Evolutionary conservation across 2,797 vertebrate species (phyloP), one percentile per base, ranked within the genome.

Genomic region (Chelidonichthys spinosus): DNA sequence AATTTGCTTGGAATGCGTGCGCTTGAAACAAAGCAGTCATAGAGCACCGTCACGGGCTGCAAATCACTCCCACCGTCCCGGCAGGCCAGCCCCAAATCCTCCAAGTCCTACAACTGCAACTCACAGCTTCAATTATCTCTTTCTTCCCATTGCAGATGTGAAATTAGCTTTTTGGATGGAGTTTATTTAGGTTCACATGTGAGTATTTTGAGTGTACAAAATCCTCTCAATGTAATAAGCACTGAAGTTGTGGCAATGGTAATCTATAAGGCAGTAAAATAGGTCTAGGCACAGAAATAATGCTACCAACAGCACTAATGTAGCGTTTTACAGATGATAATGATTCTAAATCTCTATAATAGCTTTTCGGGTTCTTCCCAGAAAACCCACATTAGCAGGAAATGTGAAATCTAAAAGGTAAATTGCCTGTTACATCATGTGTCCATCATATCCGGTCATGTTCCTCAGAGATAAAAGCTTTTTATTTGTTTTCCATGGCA

Each of bases 391-490:
- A 52, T 18, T 0, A 13, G n/a, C 32, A 39, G 35, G 37, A 54
- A 62, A 15, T 7, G 7, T 69, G 47, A 56, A 8, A 18, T 52
- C 54, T 47, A 54, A 53, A 37, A 54, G 53, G 35, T 14, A n/a
- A 64, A 81, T 7, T 35, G 43, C 52, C 2, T 18, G 46, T 62
- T 79, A 37, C 5, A 47, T 58, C 6, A 59, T 60, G 18, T 37
- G 7, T 42, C 60, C 10, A 46, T 70, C 15, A 68, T 64, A 78
- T 53, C 32, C 35, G 13, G 11, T 15, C 47, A 50, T 11, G 15
- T 25, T 82, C 43, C 69, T 68, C 52, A 50, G 64, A 63, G 52
- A 85, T 81, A 2, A 33, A 43, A 43, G 69, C 32, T 4, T 56
- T 46, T 39, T 25, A 25, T 61, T 67, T 69, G 52, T 46, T 36